Base-by-base conservation (phyloP, 1,140 invertebrate genomes). In the Ips nitidus region DNA sequence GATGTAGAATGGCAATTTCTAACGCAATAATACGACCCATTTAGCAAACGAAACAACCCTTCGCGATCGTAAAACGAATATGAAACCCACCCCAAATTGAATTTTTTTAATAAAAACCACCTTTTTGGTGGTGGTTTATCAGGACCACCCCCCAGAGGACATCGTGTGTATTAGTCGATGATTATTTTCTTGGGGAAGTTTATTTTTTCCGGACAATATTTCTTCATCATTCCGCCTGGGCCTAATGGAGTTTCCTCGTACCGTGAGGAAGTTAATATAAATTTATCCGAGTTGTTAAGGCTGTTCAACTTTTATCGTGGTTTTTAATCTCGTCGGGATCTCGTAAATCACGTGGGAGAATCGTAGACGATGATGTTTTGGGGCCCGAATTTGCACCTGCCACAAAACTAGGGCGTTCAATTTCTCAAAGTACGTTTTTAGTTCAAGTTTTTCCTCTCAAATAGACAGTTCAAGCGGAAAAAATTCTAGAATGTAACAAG, bases 31-130 rank as follows among this genome's bases (percentile, higher is more conserved):
- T 50, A 50, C 45, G 45, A 8, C 45, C 22, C 45, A 50, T 50
- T 50, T 50, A 50, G 45, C 45, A 50, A 22, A 22, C 45, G 45
- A 50, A 50, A 56, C 53, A 56, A 39, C 53, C 53, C 22, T 38
- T 56, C 53, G 53, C 22, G 53, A 37, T 37, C 53, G 53, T 56
- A 56, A 56, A 56, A 56, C 4, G 53, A 56, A 38, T 7, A 56
- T 38, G 53, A 56, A 56, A 56, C 53, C 53, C n/a, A 56, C 53
- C 22, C 53, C 53, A 56, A 56, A 56, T 56, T 56, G 53, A 56
- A 56, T 56, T 56, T 56, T 22, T 56, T 56, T 56, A 56, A 56
- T 56, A 56, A 56, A 56, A 56, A 39, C 6, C 47, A 22, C 1
- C 0, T 22, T 22, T 22, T 22, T 22, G 22, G 22, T 22, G 22